phyloP scores from a whole-genome alignment of 2,797 vertebrate species.

The Periparus ater region DNA sequence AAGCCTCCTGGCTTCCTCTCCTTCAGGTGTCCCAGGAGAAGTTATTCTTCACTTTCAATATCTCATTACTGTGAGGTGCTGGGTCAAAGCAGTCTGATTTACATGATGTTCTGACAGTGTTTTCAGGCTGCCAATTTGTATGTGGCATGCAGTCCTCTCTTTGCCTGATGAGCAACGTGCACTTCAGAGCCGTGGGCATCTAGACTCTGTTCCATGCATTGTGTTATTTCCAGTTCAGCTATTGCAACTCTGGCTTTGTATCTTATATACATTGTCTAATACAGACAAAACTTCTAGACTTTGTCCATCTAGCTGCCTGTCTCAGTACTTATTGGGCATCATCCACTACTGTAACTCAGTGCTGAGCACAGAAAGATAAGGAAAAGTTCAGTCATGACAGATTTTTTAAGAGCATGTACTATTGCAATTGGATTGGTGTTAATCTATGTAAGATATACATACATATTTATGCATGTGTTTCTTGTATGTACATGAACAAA shows the following conservation, averaged over 20 bases:
- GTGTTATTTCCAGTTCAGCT: neutral
- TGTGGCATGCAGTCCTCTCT: neutral
- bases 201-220: neutral
- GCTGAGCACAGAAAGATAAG: neutral
- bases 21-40: neutral
- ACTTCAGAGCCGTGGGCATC: neutral
- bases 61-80: neutral
- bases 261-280: neutral
- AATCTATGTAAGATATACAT: neutral
- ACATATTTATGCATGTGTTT: neutral
- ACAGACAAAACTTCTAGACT: neutral
- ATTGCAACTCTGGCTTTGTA: neutral
- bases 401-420: neutral
- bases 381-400: neutral
- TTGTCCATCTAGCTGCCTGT: neutral
- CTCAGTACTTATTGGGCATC: neutral
- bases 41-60: neutral
- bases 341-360: neutral
- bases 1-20: neutral
- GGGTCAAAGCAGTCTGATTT: neutral
- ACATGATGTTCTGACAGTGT: neutral
- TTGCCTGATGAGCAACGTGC: neutral
- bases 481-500: neutral
- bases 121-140: neutral
- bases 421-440: neutral